Evolutionary conservation across 2,888 invertebrate species (phyloP).

Genomic region (Cylindroiulus punctatus): DNA sequence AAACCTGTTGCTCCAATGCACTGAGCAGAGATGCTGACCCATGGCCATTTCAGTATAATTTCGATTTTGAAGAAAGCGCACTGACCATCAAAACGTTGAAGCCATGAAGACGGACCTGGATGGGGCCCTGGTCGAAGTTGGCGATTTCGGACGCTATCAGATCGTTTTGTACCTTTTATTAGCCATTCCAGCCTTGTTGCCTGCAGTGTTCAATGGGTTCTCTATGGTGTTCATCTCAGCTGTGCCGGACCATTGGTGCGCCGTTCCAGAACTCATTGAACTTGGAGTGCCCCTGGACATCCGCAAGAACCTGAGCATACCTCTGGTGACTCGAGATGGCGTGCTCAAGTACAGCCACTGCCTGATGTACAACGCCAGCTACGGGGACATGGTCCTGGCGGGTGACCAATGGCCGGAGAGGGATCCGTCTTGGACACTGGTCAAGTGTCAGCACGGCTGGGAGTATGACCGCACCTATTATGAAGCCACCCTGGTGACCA

Average conservation of each 20-base stretch:
- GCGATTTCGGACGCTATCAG: constrained; percentile 90
- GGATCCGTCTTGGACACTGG: constrained; percentile 72
- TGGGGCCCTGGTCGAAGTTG: constrained; percentile 77
- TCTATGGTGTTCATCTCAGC: constrained; percentile 93
- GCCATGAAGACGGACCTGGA: constrained; percentile 55
- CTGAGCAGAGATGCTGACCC: not conserved
- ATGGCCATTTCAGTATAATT: not conserved
- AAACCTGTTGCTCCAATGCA: not conserved
- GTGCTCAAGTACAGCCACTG: constrained; percentile 73
- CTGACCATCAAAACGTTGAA: not conserved
- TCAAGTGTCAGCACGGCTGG: constrained; percentile 79
- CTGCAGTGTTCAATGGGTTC: constrained; percentile 91
- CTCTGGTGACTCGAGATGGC: constrained; percentile 65
- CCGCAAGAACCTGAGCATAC: constrained; percentile 70
- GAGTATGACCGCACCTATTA: constrained; percentile 76
- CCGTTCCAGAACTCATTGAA: constrained; percentile 73
- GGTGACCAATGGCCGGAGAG: not conserved
- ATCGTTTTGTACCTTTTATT: constrained; percentile 85
- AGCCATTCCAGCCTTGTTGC: constrained; percentile 87
- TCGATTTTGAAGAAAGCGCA: not conserved
- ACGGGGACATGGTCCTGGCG: not conserved
- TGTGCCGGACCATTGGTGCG: constrained; percentile 87
- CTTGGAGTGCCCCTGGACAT: constrained; percentile 54
- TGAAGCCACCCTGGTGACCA: constrained; percentile 78
- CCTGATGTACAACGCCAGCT: constrained; percentile 82